Evolutionary conservation across 2,888 invertebrate species (phyloP).

Genomic region (Lymantria monacha): DNA sequence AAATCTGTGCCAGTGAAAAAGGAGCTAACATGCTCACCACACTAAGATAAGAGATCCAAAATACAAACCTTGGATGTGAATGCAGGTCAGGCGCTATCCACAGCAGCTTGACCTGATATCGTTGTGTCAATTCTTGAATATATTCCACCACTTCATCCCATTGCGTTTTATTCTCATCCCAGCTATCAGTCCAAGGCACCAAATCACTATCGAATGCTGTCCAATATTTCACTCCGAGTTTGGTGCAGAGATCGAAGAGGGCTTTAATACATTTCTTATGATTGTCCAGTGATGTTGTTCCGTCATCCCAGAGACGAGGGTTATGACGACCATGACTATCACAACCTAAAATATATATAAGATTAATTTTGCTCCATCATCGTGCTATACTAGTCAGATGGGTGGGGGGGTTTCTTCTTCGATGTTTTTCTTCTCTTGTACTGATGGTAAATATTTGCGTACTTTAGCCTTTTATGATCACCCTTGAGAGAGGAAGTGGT

Average conservation of each 20-base stretch:
- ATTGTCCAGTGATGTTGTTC: slow-evolving; percentile 77
- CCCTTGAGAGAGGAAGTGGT: too few species aligned
- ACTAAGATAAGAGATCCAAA: too few species aligned
- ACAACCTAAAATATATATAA: slow-evolving; percentile 36
- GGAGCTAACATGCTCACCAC: too few species aligned
- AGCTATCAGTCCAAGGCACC: slow-evolving; percentile 76
- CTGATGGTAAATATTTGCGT: too few species aligned
- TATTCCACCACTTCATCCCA: slow-evolving; percentile 83
- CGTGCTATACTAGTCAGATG: too few species aligned
- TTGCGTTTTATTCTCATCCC: slow-evolving; percentile 78
- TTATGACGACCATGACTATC: slow-evolving; percentile 72
- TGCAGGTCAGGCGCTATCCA: slow-evolving; percentile 86
- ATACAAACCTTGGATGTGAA: slow-evolving; percentile 75
- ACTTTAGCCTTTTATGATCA: too few species aligned
- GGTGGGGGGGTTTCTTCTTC: too few species aligned
- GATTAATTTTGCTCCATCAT: background rate
- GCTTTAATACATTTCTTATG: slow-evolving; percentile 82
- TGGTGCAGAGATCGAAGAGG: slow-evolving; percentile 83
- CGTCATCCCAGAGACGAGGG: slow-evolving; percentile 81
- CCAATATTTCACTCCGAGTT: slow-evolving; percentile 84
- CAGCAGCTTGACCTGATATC: slow-evolving; percentile 80
- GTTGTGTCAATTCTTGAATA: slow-evolving; percentile 77
- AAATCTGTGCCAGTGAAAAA: too few species aligned
- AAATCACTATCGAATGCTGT: slow-evolving; percentile 85
- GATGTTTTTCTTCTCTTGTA: too few species aligned